phyloP scores from a whole-genome alignment of 1,140 invertebrate species.

The Drosophila biarmipes region DNA sequence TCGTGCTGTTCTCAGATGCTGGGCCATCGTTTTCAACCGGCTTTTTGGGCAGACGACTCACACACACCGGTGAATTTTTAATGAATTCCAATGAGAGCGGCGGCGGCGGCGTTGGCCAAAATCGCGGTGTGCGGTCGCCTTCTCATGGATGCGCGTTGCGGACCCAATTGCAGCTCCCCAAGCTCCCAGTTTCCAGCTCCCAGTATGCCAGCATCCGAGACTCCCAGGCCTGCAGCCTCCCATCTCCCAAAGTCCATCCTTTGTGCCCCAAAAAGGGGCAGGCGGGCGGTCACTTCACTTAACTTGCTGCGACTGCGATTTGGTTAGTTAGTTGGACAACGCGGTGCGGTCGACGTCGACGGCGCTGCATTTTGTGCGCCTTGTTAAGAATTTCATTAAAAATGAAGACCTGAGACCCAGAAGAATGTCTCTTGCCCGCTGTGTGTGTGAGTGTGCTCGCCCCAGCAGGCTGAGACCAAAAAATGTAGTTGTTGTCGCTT shows the following conservation, averaged over 20 bases:
- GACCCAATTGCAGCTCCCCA: conserved; percentile 57
- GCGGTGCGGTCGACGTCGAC: conserved; percentile 27
- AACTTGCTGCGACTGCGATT: conserved; percentile 71
- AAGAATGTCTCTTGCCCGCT: conserved; percentile 65
- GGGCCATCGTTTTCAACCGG: conserved; percentile 56
- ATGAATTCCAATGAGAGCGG: conserved; percentile 81
- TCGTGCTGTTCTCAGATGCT: conserved; percentile 46
- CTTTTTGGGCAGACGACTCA: conserved; percentile 77
- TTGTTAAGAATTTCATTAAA: conserved; percentile 84
- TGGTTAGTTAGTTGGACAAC: conserved; percentile 75
- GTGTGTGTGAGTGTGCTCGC: conserved; percentile 22
- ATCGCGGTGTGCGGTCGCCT: conserved; percentile 80
- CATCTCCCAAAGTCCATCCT: conserved; percentile 12
- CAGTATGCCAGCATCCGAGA: conserved; percentile 6
- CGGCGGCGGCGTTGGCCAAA: conserved; percentile 48
- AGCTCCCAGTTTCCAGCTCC: conserved; percentile 11
- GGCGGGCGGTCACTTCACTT: conserved; percentile 71
- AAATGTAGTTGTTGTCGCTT: conserved; percentile 80
- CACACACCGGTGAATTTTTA: conserved; percentile 76
- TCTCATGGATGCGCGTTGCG: conserved; percentile 47
- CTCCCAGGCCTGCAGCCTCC: background rate
- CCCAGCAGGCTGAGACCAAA: conserved; percentile 64
- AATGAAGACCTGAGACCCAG: conserved; percentile 83
- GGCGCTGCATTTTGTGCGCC: conserved; percentile 79
- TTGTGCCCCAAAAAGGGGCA: conserved; percentile 62